Base-by-base conservation (phyloP, 2,888 invertebrate genomes). In the Cistogaster globosa region DNA sequence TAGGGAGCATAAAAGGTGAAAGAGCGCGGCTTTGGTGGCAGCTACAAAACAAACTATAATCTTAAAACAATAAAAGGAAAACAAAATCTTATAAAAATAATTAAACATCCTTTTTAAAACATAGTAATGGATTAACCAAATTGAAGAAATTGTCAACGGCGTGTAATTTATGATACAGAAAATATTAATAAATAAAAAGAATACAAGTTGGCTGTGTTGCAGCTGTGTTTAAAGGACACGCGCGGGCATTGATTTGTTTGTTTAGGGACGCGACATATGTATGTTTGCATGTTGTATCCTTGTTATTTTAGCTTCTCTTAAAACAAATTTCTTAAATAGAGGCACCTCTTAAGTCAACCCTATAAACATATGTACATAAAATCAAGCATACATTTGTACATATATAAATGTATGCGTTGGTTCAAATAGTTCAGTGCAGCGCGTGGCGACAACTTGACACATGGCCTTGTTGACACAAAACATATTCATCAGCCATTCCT, bases 401-500 rank as follows among this genome's bases (percentile, higher is more conserved):
- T n/a, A 67, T 20, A 20, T 9, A 55, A 12, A 26, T 22, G 11
- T 22, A 16, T 42, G 51, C 22, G 1, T 38, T 20, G 14, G 38
- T 51, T 42, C 86, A 72, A 60, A 55, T 58, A 72, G 76, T 68
- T 63, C 69, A 82, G 36, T 60, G 76, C 60, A 79, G 74, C 76
- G 76, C 80, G 82, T 84, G 89, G 87, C 88, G 89, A 90, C 88
- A 89, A 86, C 86, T 88, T 88, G 89, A 90, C 89, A 90, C 89
- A 90, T 90, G 90, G 89, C 88, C 87, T 84, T 90, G 90, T 90
- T 90, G 89, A 90, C 89, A 89, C 89, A 84, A 86, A 86, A 86
- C 83, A 78, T 9, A 48, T 22, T 38, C 63, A 38, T 42, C 76
- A 71, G 38, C 26, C 38, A 48, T 53, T 69, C 55, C n/a, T 63